A percentile compares a stretch with the other conserved stretches of the same genome.
These are phyloP conservation scores for Hycleus phaleratus DNA, from an alignment of 1,140 invertebrate species.

Conservation along the genomic window DNA sequence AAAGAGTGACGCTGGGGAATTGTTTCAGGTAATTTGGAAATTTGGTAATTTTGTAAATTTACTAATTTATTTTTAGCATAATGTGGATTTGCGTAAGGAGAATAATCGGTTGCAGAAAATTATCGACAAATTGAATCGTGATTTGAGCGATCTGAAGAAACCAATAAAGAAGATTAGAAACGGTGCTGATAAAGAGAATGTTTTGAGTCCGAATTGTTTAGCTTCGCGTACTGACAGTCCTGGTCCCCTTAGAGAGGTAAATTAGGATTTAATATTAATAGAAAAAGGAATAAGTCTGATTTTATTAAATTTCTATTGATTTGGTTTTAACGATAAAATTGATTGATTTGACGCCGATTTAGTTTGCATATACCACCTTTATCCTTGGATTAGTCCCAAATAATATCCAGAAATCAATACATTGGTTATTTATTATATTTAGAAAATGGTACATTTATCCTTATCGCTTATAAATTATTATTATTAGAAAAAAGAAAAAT, in stretches of 20 bases:
- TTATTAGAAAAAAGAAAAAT: constrained; percentile 1
- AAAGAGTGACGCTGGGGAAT: constrained; percentile 47
- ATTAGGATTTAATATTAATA: constrained; percentile 19
- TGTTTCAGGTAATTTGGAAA: constrained; percentile 20
- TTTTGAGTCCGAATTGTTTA: constrained; percentile 30
- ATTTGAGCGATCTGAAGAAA: constrained; percentile 21
- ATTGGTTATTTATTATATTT: constrained; percentile 8
- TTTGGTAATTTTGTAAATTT: neutral
- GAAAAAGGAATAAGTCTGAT: too few species aligned
- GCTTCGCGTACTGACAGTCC: constrained; percentile 28
- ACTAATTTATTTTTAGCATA: constrained; percentile 13
- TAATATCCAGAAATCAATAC: neutral
- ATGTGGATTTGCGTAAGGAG: constrained; percentile 19
- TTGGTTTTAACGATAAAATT: neutral
- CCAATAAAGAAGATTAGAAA: constrained; percentile 23
- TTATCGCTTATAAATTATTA: too few species aligned
- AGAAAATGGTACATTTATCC: constrained; percentile 10
- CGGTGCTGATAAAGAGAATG: constrained; percentile 34
- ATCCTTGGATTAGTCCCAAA: neutral
- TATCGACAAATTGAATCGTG: constrained; percentile 31
- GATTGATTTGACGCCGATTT: too few species aligned
- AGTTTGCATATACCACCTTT: too few species aligned
- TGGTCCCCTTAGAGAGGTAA: constrained; percentile 32
- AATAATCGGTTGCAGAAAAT: constrained; percentile 26
- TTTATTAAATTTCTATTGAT: neutral